A percentile compares a stretch with the other conserved stretches of the same genome.
Conservation (phyloP, 2,113 vertebrate species). For the Tenrec ecaudatus region DNA sequence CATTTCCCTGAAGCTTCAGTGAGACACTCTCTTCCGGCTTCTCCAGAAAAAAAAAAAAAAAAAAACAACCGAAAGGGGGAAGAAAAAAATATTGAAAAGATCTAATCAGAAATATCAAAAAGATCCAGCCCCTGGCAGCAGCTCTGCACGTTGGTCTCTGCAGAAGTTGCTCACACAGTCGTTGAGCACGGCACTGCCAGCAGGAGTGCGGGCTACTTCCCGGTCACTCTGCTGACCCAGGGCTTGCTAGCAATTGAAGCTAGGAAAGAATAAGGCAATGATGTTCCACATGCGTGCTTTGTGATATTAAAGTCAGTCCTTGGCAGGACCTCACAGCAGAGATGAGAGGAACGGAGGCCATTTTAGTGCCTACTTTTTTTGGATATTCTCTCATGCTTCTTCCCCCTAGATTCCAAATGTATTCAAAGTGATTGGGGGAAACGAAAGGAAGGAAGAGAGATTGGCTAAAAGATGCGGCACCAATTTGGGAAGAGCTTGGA, state of each 20-base stretch:
- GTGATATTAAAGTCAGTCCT: not conserved
- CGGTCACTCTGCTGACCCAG: constrained; percentile 6
- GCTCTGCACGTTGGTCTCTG: not conserved
- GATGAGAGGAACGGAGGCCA: not conserved
- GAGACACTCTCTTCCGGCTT: constrained; percentile 72
- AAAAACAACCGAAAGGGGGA: constrained; percentile 26
- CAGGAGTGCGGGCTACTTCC: not conserved
- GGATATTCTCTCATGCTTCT: not conserved
- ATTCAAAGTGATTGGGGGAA: not conserved
- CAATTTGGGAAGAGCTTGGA: not conserved
- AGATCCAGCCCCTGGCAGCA: constrained; percentile 27
- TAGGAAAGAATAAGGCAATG: not conserved
- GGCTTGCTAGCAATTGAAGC: not conserved
- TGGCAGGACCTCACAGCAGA: not conserved
- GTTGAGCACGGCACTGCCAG: not conserved
- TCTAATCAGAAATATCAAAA: constrained; percentile 64
- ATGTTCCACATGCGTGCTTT: not conserved
- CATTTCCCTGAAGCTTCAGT: constrained; percentile 80
- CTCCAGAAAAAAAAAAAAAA: constrained; percentile 62
- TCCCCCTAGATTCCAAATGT: not conserved
- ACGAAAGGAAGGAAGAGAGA: not conserved
- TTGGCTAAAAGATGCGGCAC: not conserved
- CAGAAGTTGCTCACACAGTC: constrained; percentile 51
- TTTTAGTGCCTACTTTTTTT: too few species aligned
- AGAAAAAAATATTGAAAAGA: constrained; percentile 42